Percentiles rank a stretch among this genome's conserved stretches.
Evolutionary conservation across 2,888 invertebrate species (phyloP).

Genomic region (Seira ritae): DNA sequence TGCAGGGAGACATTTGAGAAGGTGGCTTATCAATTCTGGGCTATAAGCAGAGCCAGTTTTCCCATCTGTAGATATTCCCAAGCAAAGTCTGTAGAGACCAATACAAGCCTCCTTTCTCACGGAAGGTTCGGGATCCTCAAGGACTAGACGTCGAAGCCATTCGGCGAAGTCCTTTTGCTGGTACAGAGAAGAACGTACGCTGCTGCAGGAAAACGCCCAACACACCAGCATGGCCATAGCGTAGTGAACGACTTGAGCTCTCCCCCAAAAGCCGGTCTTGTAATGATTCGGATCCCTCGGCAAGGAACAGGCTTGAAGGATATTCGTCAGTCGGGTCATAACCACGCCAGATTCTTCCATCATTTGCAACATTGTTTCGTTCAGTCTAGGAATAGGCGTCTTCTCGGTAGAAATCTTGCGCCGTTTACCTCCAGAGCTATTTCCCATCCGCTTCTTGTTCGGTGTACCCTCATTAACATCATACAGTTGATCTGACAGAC

Average conservation of each 20-base stretch:
- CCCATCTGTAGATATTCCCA: conserved; percentile 80
- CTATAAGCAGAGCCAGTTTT: conserved; percentile 73
- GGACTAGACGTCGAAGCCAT: conserved; percentile 89
- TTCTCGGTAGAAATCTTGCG: conserved; percentile 79
- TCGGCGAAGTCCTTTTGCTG: conserved; percentile 82
- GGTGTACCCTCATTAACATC: conserved; percentile 70
- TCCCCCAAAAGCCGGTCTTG: conserved; percentile 94
- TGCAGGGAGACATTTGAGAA: conserved; percentile 88
- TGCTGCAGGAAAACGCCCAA: conserved; percentile 92
- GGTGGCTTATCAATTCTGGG: conserved; percentile 85
- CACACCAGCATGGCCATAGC: conserved; percentile 94
- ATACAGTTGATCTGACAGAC: conserved; percentile 71
- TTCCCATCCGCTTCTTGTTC: conserved; percentile 28
- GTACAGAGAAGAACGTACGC: conserved; percentile 86
- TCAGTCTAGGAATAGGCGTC: conserved; percentile 83
- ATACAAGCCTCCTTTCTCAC: conserved; percentile 94
- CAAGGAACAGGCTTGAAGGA: conserved; percentile 90
- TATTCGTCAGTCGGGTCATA: conserved; percentile 88
- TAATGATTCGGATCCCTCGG: conserved; percentile 89
- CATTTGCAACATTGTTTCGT: conserved; percentile 85
- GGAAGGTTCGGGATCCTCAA: conserved; percentile 95
- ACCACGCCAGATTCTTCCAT: conserved; percentile 88
- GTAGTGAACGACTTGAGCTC: conserved; percentile 93
- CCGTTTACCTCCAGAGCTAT: conserved; percentile 70
- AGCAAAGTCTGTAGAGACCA: conserved; percentile 91